Evolutionary conservation across 2,797 vertebrate genomes (phyloP), one percentile per base, ranked within the genome.

Genomic region (Channa striata): DNA sequence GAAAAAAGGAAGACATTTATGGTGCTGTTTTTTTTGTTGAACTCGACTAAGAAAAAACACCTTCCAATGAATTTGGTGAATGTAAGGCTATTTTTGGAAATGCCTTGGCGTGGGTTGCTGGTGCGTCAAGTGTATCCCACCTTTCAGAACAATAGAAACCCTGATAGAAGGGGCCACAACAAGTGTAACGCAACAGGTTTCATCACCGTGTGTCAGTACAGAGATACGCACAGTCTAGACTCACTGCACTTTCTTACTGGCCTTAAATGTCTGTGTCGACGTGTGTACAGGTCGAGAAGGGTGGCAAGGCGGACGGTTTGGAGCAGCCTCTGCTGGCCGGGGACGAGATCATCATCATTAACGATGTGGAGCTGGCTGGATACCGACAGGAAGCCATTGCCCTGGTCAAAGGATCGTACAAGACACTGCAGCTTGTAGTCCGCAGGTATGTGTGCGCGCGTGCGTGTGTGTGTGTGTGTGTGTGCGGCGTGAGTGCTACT

Each of bases 351-450:
- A 78, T 97, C 60, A 81, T 92, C 89, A 97, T 98, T 86, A 97
- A 98, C 0, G 94, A 96, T 5, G 93, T 97, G 65, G 93, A 93
- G 51, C 89, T 98, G 86, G 97, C 92, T 44, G 96, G 96, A 61
- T 97, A 94, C 85, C 92, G 96, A 56, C 94, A 94, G 80, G 96
- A 98, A 76, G 96, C 97, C 61, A 91, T 97, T 23, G 95, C 96
- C 25, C 91, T 98, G 62, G 96, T 98, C 61, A 98, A 98, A 91
- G 95, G 95, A 12, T 97, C 96, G 1, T 95, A 96, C 89, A 96
- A 95, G 92, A 96, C 93, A 2, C 93, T 98, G 73, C 91, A 94
- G 80, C 92, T 98, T 60, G 92, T 95, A 0, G 90, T 97, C 42
- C 95, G 95, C 91, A 97, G 97, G 97, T 90, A 87, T 39, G 14